phyloP scores from a whole-genome alignment of 64 coral and sea anemone species.

The Trachythela sp. region DNA sequence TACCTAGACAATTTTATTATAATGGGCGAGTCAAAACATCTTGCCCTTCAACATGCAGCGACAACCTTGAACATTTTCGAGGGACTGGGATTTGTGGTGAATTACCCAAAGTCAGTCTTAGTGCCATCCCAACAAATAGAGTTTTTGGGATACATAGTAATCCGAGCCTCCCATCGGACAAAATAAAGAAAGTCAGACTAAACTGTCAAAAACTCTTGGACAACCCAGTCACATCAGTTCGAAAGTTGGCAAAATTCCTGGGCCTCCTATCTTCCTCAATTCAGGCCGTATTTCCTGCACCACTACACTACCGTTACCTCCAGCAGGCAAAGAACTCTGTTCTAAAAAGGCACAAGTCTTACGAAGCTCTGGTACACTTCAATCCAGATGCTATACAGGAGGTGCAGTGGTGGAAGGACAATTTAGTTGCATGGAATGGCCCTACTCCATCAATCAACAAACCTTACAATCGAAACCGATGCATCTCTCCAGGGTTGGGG shows the following conservation, averaged over 20 bases:
- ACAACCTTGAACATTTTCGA: background rate
- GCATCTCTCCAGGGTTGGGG: slow-evolving; percentile 37
- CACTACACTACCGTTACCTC: slow-evolving; percentile 16
- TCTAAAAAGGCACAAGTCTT: background rate
- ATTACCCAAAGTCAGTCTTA: background rate
- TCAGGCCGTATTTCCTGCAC: slow-evolving; percentile 15
- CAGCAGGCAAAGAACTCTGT: slow-evolving; percentile 18
- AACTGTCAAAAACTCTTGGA: background rate
- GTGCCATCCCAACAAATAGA: background rate
- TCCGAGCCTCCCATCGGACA: background rate
- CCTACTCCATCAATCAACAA: background rate
- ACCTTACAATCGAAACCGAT: slow-evolving; percentile 10
- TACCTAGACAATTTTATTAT: background rate
- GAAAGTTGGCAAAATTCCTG: background rate
- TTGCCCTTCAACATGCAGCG: background rate
- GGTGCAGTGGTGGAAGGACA: slow-evolving; percentile 24
- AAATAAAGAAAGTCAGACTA: background rate
- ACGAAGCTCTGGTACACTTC: slow-evolving; percentile 1
- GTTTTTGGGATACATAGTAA: background rate
- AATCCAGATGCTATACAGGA: background rate
- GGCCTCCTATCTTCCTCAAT: background rate
- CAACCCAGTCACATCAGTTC: background rate
- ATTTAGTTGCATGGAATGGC: slow-evolving; percentile 27
- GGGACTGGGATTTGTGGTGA: background rate
- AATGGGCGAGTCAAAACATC: background rate